A percentile compares a stretch with the other conserved stretches of the same genome.
phyloP scores from a whole-genome alignment of 2,113 vertebrate species.

The Crotalus horridus region DNA sequence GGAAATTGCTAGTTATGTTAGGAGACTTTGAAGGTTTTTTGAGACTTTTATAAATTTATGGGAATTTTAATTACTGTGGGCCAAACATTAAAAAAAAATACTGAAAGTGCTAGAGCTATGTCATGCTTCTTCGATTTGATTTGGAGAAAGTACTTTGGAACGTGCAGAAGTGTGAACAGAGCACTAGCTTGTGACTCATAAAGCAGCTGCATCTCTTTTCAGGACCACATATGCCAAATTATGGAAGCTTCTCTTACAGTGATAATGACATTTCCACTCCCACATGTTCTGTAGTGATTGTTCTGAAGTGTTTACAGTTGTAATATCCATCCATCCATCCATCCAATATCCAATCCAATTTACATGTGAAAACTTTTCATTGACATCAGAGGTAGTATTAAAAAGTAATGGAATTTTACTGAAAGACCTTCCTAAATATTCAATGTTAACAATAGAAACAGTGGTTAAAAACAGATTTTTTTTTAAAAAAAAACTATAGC shows the following conservation, averaged over 20 bases:
- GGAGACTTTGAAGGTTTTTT: neutral
- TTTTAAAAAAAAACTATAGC: neutral
- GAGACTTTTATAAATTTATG: neutral
- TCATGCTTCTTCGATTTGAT: neutral
- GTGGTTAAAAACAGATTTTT: no score
- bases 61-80: neutral
- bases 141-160: neutral
- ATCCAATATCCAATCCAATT: neutral
- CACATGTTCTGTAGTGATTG: neutral
- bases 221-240: neutral
- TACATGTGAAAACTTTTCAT: neutral
- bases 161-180: neutral
- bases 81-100: neutral
- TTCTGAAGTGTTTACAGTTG: neutral
- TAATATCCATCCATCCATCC: neutral
- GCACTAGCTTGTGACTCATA: neutral
- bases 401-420: neutral
- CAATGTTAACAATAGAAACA: neutral
- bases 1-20: neutral
- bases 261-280: neutral
- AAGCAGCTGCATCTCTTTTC: neutral
- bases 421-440: neutral
- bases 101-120: neutral
- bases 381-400: neutral
- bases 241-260: neutral